These are phyloP conservation scores for Hippocampus kuda DNA, from an alignment of 2,797 vertebrate species.

Conservation along the genomic window DNA sequence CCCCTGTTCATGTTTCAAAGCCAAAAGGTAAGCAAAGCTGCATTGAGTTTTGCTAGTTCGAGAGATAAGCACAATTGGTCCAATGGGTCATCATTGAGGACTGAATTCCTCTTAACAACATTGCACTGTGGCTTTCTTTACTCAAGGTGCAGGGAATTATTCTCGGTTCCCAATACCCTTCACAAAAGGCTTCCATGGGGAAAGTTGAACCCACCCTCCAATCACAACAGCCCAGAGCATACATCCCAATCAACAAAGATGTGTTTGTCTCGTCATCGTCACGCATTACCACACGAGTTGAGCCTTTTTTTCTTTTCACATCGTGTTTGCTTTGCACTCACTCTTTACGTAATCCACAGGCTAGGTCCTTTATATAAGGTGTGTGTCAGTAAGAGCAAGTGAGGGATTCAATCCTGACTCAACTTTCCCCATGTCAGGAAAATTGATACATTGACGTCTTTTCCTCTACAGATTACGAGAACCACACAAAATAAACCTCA, in stretches of 20 bases:
- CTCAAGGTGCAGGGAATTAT: too few relatives aligned
- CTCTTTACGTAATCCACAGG: background rate
- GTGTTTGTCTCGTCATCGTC: background rate
- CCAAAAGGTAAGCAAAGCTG: too few relatives aligned
- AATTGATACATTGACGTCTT: constrained; percentile 52
- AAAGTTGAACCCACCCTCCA: too few relatives aligned
- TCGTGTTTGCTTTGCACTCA: background rate
- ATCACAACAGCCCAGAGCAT: background rate
- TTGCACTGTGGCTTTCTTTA: too few relatives aligned
- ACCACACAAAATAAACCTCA: constrained; percentile 24
- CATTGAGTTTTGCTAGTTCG: too few relatives aligned
- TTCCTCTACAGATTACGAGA: constrained; percentile 41
- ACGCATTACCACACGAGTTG: background rate
- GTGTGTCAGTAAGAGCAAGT: background rate
- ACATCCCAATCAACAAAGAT: background rate
- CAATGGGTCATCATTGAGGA: too few relatives aligned
- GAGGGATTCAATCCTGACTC: background rate
- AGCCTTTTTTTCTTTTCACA: background rate
- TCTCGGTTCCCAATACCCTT: too few relatives aligned
- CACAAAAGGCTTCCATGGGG: too few relatives aligned
- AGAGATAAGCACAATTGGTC: too few relatives aligned
- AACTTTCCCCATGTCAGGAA: constrained; percentile 30
- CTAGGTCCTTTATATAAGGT: background rate
- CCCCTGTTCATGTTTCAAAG: too few relatives aligned
- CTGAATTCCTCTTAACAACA: too few relatives aligned